Conservation (phyloP, 2,888 invertebrate species). For the Acrocyrtus sp. region DNA sequence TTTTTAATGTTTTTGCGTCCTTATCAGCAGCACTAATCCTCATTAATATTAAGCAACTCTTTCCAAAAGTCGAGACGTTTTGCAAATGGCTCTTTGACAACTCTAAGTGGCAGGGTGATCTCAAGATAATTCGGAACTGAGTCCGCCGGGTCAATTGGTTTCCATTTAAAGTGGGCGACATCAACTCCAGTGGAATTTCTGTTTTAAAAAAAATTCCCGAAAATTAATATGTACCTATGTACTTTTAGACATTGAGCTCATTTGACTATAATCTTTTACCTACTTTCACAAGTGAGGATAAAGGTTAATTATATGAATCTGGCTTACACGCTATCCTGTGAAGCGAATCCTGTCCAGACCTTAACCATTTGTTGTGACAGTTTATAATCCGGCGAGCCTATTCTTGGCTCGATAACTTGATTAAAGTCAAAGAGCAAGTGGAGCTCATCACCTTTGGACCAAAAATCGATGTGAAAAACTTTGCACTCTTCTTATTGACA, state of each 20-base stretch:
- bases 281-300: too few relatives aligned
- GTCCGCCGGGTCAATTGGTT: slow-evolving; percentile 24
- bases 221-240: too few relatives aligned
- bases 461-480: too few relatives aligned
- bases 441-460: slow-evolving; percentile 27
- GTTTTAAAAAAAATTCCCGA: too few relatives aligned
- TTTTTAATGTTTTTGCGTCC: neutral
- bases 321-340: slow-evolving; percentile 30
- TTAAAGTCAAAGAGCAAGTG: slow-evolving; percentile 38
- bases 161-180: slow-evolving; percentile 14
- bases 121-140: slow-evolving; percentile 22
- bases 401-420: slow-evolving; percentile 26
- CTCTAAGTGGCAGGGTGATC: slow-evolving; percentile 14
- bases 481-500: too few relatives aligned
- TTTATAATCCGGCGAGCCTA: slow-evolving; percentile 29
- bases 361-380: slow-evolving; percentile 40
- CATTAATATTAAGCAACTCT: slow-evolving; percentile 17
- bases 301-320: too few relatives aligned
- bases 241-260: too few relatives aligned
- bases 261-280: too few relatives aligned
- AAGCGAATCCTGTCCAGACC: slow-evolving; percentile 39
- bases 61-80: slow-evolving; percentile 24
- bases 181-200: slow-evolving; percentile 24
- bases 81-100: slow-evolving; percentile 30
- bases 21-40: neutral